These are phyloP conservation scores for Calidris pugnax DNA, from an alignment of 2,113 vertebrate genomes.

Conservation along the genomic window DNA sequence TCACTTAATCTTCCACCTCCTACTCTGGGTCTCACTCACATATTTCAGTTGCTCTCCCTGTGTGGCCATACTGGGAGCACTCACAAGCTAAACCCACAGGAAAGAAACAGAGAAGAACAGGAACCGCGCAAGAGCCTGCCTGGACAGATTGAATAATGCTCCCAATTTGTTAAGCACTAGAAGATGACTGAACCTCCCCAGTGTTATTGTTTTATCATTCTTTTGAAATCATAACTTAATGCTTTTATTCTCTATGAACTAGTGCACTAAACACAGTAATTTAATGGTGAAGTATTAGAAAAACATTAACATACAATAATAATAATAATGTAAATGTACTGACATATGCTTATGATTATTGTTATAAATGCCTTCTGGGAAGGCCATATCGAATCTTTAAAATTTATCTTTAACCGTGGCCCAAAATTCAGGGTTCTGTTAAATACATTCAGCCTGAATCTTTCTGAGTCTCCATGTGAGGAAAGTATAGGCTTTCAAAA, in stretches of 20 bases:
- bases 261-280: neutral
- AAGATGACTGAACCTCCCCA: neutral
- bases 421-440: slow-evolving; percentile 23
- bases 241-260: slow-evolving; percentile 7
- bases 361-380: slow-evolving; percentile 1
- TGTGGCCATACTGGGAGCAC: slow-evolving; percentile 30
- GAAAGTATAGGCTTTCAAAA: slow-evolving; percentile 26
- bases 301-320: neutral
- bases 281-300: slow-evolving; percentile 1
- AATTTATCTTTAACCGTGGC: neutral
- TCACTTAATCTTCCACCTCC: slow-evolving; percentile 15
- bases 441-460: neutral
- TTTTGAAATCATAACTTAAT: slow-evolving; percentile 31
- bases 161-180: slow-evolving; percentile 20
- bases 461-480: neutral
- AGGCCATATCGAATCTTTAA: neutral
- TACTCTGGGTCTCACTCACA: neutral
- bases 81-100: slow-evolving; percentile 37
- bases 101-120: slow-evolving; percentile 46
- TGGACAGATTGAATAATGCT: slow-evolving; percentile 42
- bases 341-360: slow-evolving; percentile 15
- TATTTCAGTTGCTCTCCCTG: slow-evolving; percentile 45
- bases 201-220: slow-evolving; percentile 13
- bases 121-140: neutral
- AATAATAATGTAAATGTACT: neutral